Evolutionary conservation across 2,113 vertebrate species (phyloP).

Genomic region (Phaethornis superciliosus): DNA sequence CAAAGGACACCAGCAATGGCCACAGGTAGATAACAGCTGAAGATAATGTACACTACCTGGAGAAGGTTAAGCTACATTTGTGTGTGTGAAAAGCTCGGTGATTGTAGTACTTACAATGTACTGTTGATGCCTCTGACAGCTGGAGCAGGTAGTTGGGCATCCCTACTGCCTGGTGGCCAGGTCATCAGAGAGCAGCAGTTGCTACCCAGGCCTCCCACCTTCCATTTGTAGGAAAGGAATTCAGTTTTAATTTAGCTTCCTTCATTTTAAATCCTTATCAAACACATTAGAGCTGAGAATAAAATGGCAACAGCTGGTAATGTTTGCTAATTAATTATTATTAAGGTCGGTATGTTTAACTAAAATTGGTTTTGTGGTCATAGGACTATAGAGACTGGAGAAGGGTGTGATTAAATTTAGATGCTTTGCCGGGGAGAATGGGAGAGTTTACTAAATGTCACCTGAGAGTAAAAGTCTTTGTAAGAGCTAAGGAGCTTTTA

Average conservation of each 20-base stretch:
- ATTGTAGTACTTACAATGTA: not conserved
- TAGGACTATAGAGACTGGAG: not conserved
- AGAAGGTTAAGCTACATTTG: not conserved
- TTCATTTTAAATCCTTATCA: not conserved
- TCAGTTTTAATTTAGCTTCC: not conserved
- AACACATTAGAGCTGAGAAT: not conserved
- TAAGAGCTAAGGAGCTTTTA: not conserved
- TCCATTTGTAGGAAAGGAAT: not conserved
- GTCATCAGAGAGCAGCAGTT: not conserved
- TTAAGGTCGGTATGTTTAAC: not conserved
- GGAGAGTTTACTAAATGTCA: not conserved
- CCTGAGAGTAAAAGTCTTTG: not conserved
- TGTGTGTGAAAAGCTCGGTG: not conserved
- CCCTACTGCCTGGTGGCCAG: fast-evolving
- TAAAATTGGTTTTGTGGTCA: not conserved
- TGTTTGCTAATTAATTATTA: not conserved
- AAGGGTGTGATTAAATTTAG: not conserved
- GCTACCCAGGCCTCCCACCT: not conserved
- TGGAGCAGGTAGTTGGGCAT: fast-evolving
- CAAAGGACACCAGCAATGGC: not conserved
- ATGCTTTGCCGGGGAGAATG: not conserved
- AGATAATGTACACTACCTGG: not conserved
- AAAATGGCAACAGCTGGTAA: slow-evolving; percentile 17
- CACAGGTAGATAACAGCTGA: not conserved
- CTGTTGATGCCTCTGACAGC: not conserved